Base-by-base conservation (phyloP, 2,113 vertebrate species). In the Mionectes macconnelli region DNA sequence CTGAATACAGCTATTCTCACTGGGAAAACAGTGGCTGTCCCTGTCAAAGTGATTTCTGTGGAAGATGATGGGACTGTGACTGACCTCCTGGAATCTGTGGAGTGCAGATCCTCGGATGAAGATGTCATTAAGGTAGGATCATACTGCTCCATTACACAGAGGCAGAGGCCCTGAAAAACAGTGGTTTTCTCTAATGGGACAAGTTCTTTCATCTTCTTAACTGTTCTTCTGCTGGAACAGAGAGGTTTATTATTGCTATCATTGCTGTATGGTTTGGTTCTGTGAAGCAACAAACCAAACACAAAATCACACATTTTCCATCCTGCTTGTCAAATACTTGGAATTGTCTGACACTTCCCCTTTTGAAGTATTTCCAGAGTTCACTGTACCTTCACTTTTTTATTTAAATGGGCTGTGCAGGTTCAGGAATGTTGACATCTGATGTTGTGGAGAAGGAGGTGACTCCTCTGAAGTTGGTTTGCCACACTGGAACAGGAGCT, bases 1-100 rank as follows among this genome's bases (percentile, higher is more conserved):
- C 97, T 99, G 96, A 99, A 99, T 94, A 99, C 99, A 0, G 99
- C 99, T 27, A 97, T 99, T 37, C 98, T 99, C 82, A 99, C 98
- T 2, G 98, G 98, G 70, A 98, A 98, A 60, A 98, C 97, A 0
- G 98, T 99, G 94, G 98, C 98, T 8, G 98, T 99, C 30, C 98
- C 99, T 16, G 98, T 99, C 73, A 98, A 97, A 62, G 98, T 99
- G 77, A 79, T 99, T n/a, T 98, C 98, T 0, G 96, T 99, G 87
- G 98, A 98, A 62, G 98, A 97, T 5, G 98, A 98, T 16, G 98
- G 99, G 49, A 97, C 97, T 0, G 98, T 99, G 94, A 97, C 97
- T 0, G 98, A 98, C 20, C 97, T 99, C 25, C 97, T 98, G 19
- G 96, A 98, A 7, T 98, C 98, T 1, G 98, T 99, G 92, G 98